Base-by-base conservation (phyloP, 2,888 invertebrate species). In the Pandemis cinnamomeana region DNA sequence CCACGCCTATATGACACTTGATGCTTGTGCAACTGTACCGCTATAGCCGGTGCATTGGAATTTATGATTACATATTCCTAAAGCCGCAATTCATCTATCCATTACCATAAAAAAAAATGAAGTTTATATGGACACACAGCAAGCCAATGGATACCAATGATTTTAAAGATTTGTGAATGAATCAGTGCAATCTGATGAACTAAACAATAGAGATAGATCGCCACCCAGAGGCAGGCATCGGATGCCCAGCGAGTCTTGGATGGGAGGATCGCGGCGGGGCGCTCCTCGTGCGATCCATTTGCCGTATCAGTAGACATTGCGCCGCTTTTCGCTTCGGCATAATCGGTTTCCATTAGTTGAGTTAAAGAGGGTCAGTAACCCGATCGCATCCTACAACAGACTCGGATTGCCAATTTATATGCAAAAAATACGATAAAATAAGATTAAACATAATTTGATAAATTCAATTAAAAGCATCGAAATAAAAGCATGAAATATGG, bases 61-160 rank as follows among this genome's bases (percentile, higher is more conserved):
- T 85, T 84, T 80, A 76, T 71, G 72, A 78, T 78, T 77, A 79
- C 76, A 81, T 79, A 80, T 81, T 83, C 82, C 84, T 84, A 85
- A 83, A 82, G 84, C 85, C 80, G 83, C 84, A 87, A 85, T 83
- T 82, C 82, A 85, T 86, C 86, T 86, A 85, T 86, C 86, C 87
- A 51, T 90, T 87, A 90, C 81, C 88, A 90, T 90, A 89, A 89
- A 89, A 87, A 85, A 83, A 89, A 89, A 89, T 86, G 80, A 81
- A 85, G 84, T 81, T 79, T 83, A 86, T 85, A 77, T 53, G 62
- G 60, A 36, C 70, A 61, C 51, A 42, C 46, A 66, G 55, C 53
- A 75, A 62, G 71, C 76, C 70, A 77, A 75, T 67, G 68, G 71
- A 62, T 76, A 73, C 53, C 20, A 79, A 78, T 77, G 77, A 80